Evolutionary conservation across 2,113 vertebrate species (phyloP).

Genomic region (Bagarius yarrelli): DNA sequence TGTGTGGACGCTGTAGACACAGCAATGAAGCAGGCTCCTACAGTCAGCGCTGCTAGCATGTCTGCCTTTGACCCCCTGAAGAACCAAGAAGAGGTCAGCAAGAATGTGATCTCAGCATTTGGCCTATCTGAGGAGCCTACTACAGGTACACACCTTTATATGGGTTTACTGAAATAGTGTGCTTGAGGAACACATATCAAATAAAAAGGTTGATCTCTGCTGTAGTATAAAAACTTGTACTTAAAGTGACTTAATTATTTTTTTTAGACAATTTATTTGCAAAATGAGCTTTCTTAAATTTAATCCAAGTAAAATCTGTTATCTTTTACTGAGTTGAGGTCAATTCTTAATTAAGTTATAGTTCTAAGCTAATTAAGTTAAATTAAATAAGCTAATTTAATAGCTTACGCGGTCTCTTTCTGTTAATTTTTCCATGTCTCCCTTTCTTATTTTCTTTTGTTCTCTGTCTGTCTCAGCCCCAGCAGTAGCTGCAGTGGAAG

Average conservation of each 20-base stretch:
- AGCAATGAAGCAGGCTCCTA: constrained; percentile 82
- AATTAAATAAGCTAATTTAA: no score
- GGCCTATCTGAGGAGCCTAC: constrained; percentile 87
- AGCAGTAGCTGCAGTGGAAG: constrained; percentile 79
- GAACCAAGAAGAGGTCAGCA: constrained; percentile 97
- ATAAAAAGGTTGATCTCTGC: no score
- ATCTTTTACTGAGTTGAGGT: no score
- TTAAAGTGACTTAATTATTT: no score
- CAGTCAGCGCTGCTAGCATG: constrained; percentile 97
- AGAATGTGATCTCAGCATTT: constrained; percentile 97
- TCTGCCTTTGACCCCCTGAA: constrained; percentile 97
- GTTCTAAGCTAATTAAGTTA: no score
- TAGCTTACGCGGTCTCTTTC: not conserved
- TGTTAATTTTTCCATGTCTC: not conserved
- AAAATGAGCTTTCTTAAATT: no score
- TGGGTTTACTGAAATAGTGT: not conserved
- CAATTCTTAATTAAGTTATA: no score
- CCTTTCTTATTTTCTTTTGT: constrained; percentile 12
- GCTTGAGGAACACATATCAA: not conserved
- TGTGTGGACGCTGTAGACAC: constrained; percentile 86
- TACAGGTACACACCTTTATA: constrained; percentile 73
- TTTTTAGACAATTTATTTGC: no score
- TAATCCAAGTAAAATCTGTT: no score
- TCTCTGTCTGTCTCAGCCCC: not conserved
- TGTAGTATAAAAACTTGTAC: not conserved